Percentiles rank a stretch among this genome's conserved stretches.
phyloP scores from a whole-genome alignment of 92 coral and sea anemone species.

The Siderastrea radians region DNA sequence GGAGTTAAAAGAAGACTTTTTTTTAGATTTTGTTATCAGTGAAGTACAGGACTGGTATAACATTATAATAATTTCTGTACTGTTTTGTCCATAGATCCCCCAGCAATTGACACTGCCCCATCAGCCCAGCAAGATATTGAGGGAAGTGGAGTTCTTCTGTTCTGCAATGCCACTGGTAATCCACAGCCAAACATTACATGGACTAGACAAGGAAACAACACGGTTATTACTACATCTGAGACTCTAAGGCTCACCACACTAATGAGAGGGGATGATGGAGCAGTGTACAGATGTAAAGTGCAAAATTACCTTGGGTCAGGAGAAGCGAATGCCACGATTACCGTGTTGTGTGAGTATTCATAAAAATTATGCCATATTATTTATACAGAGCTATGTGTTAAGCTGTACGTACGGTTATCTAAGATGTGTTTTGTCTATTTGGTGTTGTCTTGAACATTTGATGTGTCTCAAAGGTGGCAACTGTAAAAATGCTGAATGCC shows the following conservation, averaged over 20 bases:
- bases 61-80: too few relatives aligned
- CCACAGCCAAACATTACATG: conserved; percentile 3
- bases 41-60: too few relatives aligned
- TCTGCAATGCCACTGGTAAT: conserved; percentile 10
- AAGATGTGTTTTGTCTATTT: too few relatives aligned
- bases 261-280: neutral
- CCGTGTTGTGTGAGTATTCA: conserved; percentile 6
- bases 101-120: neutral
- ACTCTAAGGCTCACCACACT: neutral
- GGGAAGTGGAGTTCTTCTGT: neutral
- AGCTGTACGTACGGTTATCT: too few relatives aligned
- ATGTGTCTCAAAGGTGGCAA: too few relatives aligned
- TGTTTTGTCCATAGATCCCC: neutral
- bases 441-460: too few relatives aligned
- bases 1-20: too few relatives aligned
- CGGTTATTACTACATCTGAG: neutral
- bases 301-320: neutral
- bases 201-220: neutral
- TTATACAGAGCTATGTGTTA: too few relatives aligned
- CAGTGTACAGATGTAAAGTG: neutral
- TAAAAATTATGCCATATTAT: neutral
- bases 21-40: too few relatives aligned
- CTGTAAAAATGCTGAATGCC: too few relatives aligned
- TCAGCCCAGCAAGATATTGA: neutral
- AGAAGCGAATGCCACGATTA: neutral